Percentiles rank a stretch among this genome's conserved stretches.
These are phyloP conservation scores for Callosobruchus maculatus DNA, from an alignment of 2,888 invertebrate genomes.

Conservation along the genomic window DNA sequence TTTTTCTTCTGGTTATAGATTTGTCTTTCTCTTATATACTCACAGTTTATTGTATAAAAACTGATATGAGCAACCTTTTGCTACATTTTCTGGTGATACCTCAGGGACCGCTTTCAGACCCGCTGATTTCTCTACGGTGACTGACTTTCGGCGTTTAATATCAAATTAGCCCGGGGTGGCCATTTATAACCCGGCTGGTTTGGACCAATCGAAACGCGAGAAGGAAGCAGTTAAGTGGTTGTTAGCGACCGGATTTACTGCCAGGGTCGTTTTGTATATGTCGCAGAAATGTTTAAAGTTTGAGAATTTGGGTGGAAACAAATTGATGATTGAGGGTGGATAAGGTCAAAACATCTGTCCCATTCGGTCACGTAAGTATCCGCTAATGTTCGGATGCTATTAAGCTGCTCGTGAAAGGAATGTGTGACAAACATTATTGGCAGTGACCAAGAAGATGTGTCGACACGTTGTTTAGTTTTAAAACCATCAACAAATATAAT, in stretches of 20 bases:
- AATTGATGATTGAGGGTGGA: background rate
- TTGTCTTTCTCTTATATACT: no score
- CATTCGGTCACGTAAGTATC: background rate
- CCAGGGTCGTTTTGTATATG: background rate
- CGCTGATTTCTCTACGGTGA: background rate
- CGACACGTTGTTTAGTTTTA: no score
- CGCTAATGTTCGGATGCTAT: background rate
- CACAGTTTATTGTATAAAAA: no score
- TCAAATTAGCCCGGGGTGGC: conserved; percentile 42
- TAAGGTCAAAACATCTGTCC: background rate
- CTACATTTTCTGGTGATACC: no score
- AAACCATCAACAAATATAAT: no score
- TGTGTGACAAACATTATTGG: no score
- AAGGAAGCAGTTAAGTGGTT: background rate
- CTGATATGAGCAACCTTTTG: no score
- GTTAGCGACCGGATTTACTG: background rate
- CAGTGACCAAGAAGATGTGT: no score
- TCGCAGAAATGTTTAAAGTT: background rate
- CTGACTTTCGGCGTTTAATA: conserved; percentile 40
- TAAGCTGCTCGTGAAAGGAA: no score
- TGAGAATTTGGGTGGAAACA: background rate
- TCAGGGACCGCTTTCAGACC: background rate
- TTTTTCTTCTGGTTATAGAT: no score
- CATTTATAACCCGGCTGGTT: background rate
- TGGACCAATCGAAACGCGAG: background rate